Evolutionary conservation across 2,888 invertebrate species (phyloP), one percentile per base, ranked within the genome.

Genomic region (Pimpla rufipes): DNA sequence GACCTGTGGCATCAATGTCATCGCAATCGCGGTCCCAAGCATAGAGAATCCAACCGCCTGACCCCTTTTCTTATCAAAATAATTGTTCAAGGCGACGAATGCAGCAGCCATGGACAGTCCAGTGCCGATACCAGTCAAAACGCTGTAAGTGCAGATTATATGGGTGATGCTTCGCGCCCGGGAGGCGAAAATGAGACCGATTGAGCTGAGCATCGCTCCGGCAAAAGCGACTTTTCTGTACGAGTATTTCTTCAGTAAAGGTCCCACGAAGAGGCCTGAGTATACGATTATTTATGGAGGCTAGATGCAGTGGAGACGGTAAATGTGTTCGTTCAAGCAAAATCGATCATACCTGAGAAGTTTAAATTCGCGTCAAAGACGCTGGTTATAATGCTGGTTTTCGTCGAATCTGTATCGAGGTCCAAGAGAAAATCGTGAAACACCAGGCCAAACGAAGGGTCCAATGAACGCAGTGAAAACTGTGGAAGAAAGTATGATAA

Each of bases 31-130:
- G 0, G 97, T 97, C 0, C 97, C 97, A 0, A 97, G 97, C 95
- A 97, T 96, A 0, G 97, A 97, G 29, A 97, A 94, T 0, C 97
- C 97, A 7, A 97, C 96, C 0, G 97, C 97, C 91, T 97, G 97
- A 0, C 97, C 97, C 23, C 97, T 95, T 91, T 96, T 96, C 91
- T 96, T 95, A 16, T 96, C 95, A 91, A 97, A 97, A 91, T 96
- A 97, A 89, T 96, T 96, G 93, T 97, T 97, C 2, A 97, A 93
- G 0, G 97, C 96, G 10, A 97, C 97, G 92, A 97, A 97, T 0
- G 97, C 96, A 13, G 97, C 96, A 13, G 97, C 95, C 16, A 96
- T 96, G 0, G 97, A 96, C 42, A 97, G 94, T 10, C 97, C 97
- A 76, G 96, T 96, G 37, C 97, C 97, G 87, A 97, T 95, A 88